Base-by-base conservation (phyloP, 53 echinoderm and acorn worm genomes). In the Luidia sarsii region DNA sequence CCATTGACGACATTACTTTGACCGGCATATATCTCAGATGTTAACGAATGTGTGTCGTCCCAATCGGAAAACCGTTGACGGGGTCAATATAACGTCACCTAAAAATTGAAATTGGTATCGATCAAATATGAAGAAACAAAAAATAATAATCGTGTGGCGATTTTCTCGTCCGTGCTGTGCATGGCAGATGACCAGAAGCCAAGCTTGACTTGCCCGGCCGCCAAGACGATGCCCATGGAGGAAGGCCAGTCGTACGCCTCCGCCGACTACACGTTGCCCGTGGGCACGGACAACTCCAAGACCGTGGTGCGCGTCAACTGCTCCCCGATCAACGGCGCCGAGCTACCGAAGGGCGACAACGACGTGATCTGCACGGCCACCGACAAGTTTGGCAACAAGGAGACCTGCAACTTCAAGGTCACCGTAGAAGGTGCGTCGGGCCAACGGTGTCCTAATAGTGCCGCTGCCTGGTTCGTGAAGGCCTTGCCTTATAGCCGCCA, bases 331-430 rank as follows among this genome's bases (percentile, higher is more conserved):
- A 16, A 46, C 2, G 48, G 48, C 68, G 18, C 15, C 15, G 39
- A 68, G 28, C 49, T 68, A 7, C 0, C 4, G 15, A 2, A 29
- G 0, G 68, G 45, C 13, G 1, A 8, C 15, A 25, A 41, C 6
- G 8, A 2, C 16, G 68, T 68, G 11, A 68, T 3, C 0, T 68
- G 68, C 45, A 68, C 70, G 0, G 70, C 51, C 14, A 70, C 33
- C 11, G 53, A 70, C 33, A 36, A 33, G 3, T 27, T 32, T 9
- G 52, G 35, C 7, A 50, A 70, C 35, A 1, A 0, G 35, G 13
- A 4, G 9, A 15, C 50, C 21, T 70, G 70, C 34, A 2, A 3
- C 0, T 70, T 70, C n/a, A 2, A 1, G 7, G 18, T 68, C 50
- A 24, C 13, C 2, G 49, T 68, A 18, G 49, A 25, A 14, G 48